Base-by-base conservation (phyloP, 2,113 vertebrate species). In the Dipodomys spectabilis region DNA sequence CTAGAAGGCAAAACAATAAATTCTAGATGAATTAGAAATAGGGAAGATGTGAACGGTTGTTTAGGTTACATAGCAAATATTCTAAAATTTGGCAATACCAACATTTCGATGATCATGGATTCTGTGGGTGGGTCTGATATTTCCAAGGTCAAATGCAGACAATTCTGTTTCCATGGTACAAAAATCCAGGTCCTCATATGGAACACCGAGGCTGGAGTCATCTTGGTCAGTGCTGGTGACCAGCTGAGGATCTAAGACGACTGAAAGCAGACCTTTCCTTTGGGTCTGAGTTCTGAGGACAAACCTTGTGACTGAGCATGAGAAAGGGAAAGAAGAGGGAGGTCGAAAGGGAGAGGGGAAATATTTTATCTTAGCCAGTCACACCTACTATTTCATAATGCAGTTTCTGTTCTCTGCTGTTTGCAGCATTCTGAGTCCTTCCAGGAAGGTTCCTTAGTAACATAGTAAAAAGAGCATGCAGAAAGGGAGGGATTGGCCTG, bases 1-100 rank as follows among this genome's bases (percentile, higher is more conserved):
- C 71, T 25, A 22, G 45, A 80, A 57, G n/a, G 15, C n/a, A 60
- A 90, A 89, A 68, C 80, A 72, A 82, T 88, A 78, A 68, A 74
- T 69, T 18, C 10, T 65, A 20, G 39, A 16, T 32, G 73, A 87
- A 82, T 67, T 91, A 62, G 44, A 71, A 87, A 73, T 45, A 86
- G 10, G 80, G 22, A 65, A 73, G 72, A 30, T 5, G 32, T n/a
- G 53, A 93, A 44, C 62, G 22, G 19, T 49, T 28, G n/a, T 30
- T 22, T 73, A 39, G 39, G 27, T 27, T 32, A 12, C 1, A 0
- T 64, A 45, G n/a, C 5, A 72, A 87, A 88, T 57, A 49, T 32
- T 10, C 53, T 62, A 25, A 49, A 73, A 65, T 30, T 78, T 15
- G 39, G 0, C 44, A 44, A 78, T 78, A 30, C 19, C 72, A 69